Percentiles rank a stretch among this genome's conserved stretches.
phyloP scores from a whole-genome alignment of 2,797 vertebrate species.

The Lepidocolaptes lacrymiger region DNA sequence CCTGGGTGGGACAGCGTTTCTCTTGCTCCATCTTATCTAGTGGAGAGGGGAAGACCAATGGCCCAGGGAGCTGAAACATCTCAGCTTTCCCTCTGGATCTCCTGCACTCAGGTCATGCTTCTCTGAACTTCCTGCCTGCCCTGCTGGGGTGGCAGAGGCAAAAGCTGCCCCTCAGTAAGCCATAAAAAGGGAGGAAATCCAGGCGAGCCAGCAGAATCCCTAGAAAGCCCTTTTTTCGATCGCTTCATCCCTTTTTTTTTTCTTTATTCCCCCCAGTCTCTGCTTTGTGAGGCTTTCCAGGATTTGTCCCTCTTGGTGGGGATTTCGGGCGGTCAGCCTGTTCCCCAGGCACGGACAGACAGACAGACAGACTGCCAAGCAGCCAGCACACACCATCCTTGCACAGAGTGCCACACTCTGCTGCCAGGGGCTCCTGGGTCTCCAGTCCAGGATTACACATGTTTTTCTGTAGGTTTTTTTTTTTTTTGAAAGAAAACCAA shows the following conservation, averaged over 20 bases:
- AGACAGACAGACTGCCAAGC: background rate
- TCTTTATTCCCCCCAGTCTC: background rate
- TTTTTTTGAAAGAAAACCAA: background rate
- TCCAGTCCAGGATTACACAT: background rate
- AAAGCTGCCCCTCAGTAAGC: background rate
- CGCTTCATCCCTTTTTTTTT: background rate
- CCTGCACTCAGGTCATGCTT: background rate
- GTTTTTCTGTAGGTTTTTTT: background rate
- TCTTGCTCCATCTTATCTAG: background rate
- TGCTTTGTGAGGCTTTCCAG: conserved; percentile 18
- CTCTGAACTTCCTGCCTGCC: background rate
- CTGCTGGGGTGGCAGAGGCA: background rate
- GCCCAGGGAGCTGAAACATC: background rate
- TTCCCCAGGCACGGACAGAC: background rate
- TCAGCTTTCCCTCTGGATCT: background rate
- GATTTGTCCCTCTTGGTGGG: background rate
- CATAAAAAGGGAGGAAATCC: background rate
- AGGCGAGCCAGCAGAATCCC: background rate
- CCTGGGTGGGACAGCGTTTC: background rate
- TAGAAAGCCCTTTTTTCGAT: conserved; percentile 35
- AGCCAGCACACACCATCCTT: rapidly evolving
- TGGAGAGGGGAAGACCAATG: background rate
- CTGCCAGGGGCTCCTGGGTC: background rate
- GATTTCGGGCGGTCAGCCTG: background rate
- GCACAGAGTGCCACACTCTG: rapidly evolving